Evolutionary conservation across 2,113 vertebrate species (phyloP).

Genomic region (Ageneiosus marmoratus): DNA sequence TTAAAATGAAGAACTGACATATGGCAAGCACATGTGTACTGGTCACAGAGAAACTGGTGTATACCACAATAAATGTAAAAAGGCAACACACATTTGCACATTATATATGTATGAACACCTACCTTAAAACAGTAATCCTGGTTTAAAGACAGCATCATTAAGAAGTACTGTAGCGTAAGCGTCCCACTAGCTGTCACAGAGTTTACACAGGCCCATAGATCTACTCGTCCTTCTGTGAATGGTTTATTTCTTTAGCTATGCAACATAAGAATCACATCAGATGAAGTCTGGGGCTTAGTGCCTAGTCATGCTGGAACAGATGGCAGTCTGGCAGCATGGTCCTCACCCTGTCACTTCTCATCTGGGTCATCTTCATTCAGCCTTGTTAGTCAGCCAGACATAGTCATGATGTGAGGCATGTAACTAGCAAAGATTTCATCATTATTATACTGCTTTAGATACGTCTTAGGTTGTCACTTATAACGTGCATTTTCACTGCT

Average conservation of each 20-base stretch:
- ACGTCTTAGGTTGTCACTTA: not conserved
- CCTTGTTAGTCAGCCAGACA: not conserved
- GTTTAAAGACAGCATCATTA: not conserved
- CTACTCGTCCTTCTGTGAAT: slow-evolving; percentile 57
- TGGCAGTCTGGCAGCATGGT: slow-evolving; percentile 44
- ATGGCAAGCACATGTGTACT: not conserved
- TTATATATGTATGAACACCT: not conserved
- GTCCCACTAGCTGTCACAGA: not conserved
- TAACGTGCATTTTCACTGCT: too few species aligned
- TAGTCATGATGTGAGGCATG: not conserved
- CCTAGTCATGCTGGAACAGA: slow-evolving; percentile 54
- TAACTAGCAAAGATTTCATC: not conserved
- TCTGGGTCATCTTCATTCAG: slow-evolving; percentile 59
- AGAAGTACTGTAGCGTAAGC: not conserved
- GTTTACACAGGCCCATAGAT: slow-evolving; percentile 41
- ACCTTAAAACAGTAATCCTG: not conserved
- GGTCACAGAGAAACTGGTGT: not conserved
- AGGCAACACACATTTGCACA: not conserved
- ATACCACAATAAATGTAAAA: not conserved
- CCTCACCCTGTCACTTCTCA: slow-evolving; percentile 63
- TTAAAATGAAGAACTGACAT: not conserved
- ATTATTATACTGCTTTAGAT: not conserved
- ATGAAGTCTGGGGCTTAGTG: slow-evolving; percentile 53
- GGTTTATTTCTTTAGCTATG: slow-evolving; percentile 60
- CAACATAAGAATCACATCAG: slow-evolving; percentile 55